phyloP scores from a whole-genome alignment of 2,113 vertebrate genomes.

The Pycnonotus jocosus region DNA sequence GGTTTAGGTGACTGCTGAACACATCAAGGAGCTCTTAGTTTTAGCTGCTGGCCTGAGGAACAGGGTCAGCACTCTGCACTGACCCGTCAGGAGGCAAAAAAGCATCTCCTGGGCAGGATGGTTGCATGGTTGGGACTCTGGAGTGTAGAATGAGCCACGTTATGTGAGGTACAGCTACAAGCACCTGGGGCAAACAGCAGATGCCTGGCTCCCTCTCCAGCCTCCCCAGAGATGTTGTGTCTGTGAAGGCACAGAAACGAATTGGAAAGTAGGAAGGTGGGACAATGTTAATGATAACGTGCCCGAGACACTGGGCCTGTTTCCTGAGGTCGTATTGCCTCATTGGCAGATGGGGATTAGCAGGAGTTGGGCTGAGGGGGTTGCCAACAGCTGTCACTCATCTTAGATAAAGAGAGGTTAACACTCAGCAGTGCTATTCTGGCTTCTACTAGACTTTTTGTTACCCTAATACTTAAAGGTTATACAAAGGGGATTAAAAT shows the following conservation, averaged over 20 bases:
- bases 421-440: background rate
- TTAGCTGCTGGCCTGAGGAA: background rate
- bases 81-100: background rate
- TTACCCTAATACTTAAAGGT: background rate
- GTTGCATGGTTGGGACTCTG: background rate
- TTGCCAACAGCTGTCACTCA: slow-evolving; percentile 2
- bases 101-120: background rate
- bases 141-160: background rate
- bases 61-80: background rate
- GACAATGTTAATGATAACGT: background rate
- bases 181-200: background rate
- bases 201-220: background rate
- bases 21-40: background rate
- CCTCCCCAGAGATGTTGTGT: background rate
- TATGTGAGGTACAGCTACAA: background rate
- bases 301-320: accelerated
- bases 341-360: background rate
- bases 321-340: background rate
- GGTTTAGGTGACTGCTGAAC: background rate
- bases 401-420: background rate
- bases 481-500: background rate
- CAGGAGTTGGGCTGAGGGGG: background rate
- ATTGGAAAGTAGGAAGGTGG: background rate
- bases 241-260: background rate
- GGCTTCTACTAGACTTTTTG: background rate